Percentiles rank a stretch among this genome's conserved stretches.
Conservation (phyloP, 2,888 invertebrate genomes). For the Fabriciana adippe region DNA sequence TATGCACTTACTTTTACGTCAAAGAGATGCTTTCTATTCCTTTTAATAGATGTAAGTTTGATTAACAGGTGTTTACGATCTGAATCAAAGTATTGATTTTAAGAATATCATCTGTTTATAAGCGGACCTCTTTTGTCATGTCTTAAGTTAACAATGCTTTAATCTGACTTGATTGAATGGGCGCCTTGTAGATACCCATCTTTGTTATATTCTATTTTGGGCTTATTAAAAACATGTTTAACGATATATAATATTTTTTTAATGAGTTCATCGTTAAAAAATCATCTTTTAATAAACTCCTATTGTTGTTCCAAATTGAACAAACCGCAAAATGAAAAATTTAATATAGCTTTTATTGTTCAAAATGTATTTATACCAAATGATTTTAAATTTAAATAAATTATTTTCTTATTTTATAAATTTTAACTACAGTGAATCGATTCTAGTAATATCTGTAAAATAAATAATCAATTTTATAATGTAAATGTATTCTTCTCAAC, state of each 20-base stretch:
- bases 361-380: too few species aligned
- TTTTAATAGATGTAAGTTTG: neutral
- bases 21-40: too few species aligned
- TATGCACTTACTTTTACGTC: too few species aligned
- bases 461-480: too few species aligned
- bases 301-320: constrained; percentile 26
- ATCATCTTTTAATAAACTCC: constrained; percentile 7
- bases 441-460: too few species aligned
- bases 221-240: neutral
- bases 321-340: constrained; percentile 8
- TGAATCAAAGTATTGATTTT: constrained; percentile 9
- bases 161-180: constrained; percentile 20
- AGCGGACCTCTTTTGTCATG: constrained; percentile 21
- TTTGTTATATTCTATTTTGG: neutral
- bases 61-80: too few species aligned
- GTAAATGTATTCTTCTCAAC: too few species aligned
- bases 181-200: neutral
- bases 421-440: too few species aligned
- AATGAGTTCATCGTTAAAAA: neutral
- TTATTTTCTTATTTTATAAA: too few species aligned
- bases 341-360: neutral
- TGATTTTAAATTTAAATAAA: too few species aligned
- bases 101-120: constrained; percentile 18
- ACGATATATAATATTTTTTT: neutral
- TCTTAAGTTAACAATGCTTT: constrained; percentile 26